Percentiles rank a stretch among this genome's conserved stretches.
Conservation (phyloP, 2,888 invertebrate species). For the Lymantria monacha region DNA sequence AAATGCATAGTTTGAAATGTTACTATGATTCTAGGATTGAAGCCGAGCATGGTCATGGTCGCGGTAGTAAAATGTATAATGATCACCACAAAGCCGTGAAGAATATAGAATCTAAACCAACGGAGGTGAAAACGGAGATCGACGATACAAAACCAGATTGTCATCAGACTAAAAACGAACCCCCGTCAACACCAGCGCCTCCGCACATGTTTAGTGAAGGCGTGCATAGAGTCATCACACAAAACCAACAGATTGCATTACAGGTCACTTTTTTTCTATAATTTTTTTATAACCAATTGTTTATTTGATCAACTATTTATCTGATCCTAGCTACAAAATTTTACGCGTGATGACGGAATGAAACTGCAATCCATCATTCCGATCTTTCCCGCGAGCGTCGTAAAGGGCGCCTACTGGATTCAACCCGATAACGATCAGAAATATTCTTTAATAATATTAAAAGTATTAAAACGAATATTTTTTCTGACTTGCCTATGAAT, state of each 20-base stretch:
- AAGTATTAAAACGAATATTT: no score
- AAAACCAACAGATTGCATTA: conserved; percentile 63
- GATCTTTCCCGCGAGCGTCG: no score
- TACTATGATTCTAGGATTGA: conserved; percentile 50
- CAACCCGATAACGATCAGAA: no score
- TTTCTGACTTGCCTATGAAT: no score
- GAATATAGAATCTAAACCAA: conserved; percentile 55
- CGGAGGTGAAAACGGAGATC: conserved; percentile 52
- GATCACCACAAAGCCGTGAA: conserved; percentile 69
- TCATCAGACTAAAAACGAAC: conserved; percentile 52
- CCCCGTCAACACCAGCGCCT: conserved; percentile 31
- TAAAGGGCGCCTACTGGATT: no score
- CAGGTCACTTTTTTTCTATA: conserved; percentile 38
- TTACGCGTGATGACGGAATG: no score
- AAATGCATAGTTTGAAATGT: not conserved
- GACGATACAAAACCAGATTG: conserved; percentile 55
- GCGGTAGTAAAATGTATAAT: conserved; percentile 62
- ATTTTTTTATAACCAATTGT: not conserved
- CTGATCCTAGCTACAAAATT: no score
- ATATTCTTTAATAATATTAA: no score
- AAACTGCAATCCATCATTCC: no score
- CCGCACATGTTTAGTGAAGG: conserved; percentile 57
- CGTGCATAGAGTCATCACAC: conserved; percentile 59
- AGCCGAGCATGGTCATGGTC: conserved; percentile 51
- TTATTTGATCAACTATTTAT: no score